Evolutionary conservation across 1,140 invertebrate species (phyloP), one percentile per base, ranked within the genome.

Genomic region (Helicorthomorpha holstii): DNA sequence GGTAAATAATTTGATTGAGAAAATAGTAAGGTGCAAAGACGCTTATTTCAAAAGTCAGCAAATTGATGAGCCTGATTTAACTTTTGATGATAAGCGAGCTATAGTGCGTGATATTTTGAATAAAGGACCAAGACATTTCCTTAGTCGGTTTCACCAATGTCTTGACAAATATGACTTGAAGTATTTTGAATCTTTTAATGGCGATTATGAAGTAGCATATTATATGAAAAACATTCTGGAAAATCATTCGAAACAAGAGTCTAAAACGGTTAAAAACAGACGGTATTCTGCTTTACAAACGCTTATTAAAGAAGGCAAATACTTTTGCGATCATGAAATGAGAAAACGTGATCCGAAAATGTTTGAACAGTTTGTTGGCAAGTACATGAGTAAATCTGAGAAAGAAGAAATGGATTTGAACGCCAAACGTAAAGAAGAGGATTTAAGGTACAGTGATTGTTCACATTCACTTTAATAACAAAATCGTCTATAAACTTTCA

Each of bases 271-370:
- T 0, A 85, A 79, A 65, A 91, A 93, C 66, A 70, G 85, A 57
- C 71, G 90, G 45, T 94, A 79, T 65, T 75, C 81, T 62, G 89
- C 88, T 10, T 69, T 94, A 61, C 77, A 85, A 57, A 71, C 77
- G 59, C 64, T 95, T 41, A 69, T 85, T 41, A 62, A 69, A 23
- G 73, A 81, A 52, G 74, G 81, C 38, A 71, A 75, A 24, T 94
- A 94, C 67, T 95, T 95, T 60, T 85, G 80, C 65, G 86, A 93
- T 64, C 77, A 76, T 53, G 84, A 90, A 74, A 95, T 95, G 89
- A 88, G 88, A 76, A 81, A 79, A 57, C 67, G 91, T 56, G 87
- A 90, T 68, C 90, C 90, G 1, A 71, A 87, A 49, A 64, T 94
- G 0, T 95, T 88, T 70, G 84, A 94, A 49, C 80, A 92, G 60